Evolutionary conservation across 2,113 vertebrate genomes (phyloP).

Genomic region (Dasyurus viverrinus): DNA sequence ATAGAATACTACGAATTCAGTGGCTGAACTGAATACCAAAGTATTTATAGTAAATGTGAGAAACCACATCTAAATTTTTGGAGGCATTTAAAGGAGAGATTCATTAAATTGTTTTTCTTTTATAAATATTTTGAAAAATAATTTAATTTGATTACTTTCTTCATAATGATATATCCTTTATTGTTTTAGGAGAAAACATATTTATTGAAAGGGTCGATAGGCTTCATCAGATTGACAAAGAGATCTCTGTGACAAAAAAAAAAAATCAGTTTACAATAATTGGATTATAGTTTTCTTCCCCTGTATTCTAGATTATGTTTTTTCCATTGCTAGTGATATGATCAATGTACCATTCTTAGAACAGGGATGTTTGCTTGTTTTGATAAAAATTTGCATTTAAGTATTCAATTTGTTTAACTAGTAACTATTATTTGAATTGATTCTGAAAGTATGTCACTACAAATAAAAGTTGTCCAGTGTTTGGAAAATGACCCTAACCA

Average conservation of each 20-base stretch:
- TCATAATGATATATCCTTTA: neutral
- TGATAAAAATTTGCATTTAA: neutral
- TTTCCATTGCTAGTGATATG: neutral
- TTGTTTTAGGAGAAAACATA: neutral
- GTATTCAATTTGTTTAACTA: neutral
- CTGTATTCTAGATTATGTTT: neutral
- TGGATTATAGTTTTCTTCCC: neutral
- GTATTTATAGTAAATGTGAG: neutral
- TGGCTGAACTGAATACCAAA: neutral
- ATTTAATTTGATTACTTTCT: neutral
- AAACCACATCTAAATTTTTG: neutral
- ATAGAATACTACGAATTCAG: slow-evolving; percentile 7
- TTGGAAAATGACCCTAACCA: neutral
- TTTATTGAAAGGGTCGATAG: neutral
- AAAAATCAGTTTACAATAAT: neutral
- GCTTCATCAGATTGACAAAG: neutral
- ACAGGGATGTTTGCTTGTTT: neutral
- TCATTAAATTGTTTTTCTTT: neutral
- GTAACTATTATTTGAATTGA: neutral
- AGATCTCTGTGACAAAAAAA: neutral
- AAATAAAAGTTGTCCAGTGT: neutral
- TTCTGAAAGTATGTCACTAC: neutral
- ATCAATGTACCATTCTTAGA: neutral
- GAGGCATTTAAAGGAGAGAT: neutral
- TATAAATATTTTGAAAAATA: neutral